Percentiles rank a stretch among this genome's conserved stretches.
Conservation (phyloP, 2,888 invertebrate species). For the Phrixothrix hirtus region DNA sequence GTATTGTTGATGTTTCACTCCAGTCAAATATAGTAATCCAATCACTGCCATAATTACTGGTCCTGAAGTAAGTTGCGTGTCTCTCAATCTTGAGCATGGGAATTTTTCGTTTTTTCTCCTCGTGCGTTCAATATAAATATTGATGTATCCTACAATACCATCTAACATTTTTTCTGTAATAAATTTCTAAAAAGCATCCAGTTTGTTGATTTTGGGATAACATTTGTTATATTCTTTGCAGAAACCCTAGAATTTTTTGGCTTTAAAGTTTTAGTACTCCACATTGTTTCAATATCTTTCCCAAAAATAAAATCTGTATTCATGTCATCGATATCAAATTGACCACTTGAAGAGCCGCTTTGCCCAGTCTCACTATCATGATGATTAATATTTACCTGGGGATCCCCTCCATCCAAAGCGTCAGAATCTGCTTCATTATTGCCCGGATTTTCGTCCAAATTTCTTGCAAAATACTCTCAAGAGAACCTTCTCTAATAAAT, state of each 20-base stretch:
- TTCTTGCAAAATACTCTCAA: not conserved
- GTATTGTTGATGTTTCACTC: conserved; percentile 1
- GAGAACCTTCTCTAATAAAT: too few relatives aligned
- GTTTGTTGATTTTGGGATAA: too few relatives aligned
- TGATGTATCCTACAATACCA: not conserved
- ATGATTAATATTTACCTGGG: not conserved
- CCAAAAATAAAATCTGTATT: not conserved
- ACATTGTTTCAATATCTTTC: conserved; percentile 3
- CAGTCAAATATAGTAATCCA: too few relatives aligned
- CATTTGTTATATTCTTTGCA: too few relatives aligned
- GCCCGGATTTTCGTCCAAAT: not conserved
- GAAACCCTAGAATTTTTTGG: not conserved
- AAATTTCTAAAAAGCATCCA: not conserved
- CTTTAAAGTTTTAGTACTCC: too few relatives aligned
- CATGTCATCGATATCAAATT: too few relatives aligned
- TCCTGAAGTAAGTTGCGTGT: too few relatives aligned
- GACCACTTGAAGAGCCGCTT: not conserved
- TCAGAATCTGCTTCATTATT: not conserved
- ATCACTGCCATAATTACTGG: not conserved
- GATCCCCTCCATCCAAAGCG: not conserved
- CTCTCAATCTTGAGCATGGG: not conserved
- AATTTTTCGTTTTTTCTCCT: not conserved
- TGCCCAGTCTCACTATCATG: conserved; percentile 3
- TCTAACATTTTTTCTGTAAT: too few relatives aligned
- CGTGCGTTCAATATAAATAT: not conserved